These are phyloP conservation scores for Centropus bengalensis DNA, from an alignment of 2,113 vertebrate species.

Conservation along the genomic window DNA sequence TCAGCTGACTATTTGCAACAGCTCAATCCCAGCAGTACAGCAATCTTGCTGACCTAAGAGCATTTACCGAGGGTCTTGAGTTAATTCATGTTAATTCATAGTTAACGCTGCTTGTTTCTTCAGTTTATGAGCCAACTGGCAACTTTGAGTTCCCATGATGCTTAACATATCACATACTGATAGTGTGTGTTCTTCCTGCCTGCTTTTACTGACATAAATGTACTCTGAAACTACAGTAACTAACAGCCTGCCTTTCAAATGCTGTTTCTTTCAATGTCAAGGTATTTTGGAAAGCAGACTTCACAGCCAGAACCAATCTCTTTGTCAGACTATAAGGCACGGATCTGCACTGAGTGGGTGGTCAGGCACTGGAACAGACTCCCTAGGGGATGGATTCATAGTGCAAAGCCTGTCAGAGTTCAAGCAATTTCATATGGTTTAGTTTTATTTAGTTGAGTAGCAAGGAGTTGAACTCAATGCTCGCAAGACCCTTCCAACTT, in stretches of 20 bases:
- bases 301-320: neutral
- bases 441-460: too few relatives aligned
- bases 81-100: neutral
- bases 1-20: neutral
- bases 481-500: neutral
- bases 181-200: neutral
- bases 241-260: neutral
- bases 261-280: neutral
- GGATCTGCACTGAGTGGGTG: neutral
- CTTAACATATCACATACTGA: neutral
- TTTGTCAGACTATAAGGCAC: neutral
- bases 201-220: neutral
- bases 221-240: neutral
- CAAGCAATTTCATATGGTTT: too few relatives aligned
- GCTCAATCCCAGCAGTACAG: neutral
- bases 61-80: neutral
- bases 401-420: too few relatives aligned
- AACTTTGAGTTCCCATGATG: neutral
- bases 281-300: neutral
- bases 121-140: neutral
- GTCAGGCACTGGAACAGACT: neutral
- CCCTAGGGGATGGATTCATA: too few relatives aligned
- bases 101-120: neutral
- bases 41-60: neutral
- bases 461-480: too few relatives aligned